Percentiles rank a stretch among this genome's conserved stretches.
Evolutionary conservation across 2,797 vertebrate genomes (phyloP).

Genomic region (Carcharodon carcharias): DNA sequence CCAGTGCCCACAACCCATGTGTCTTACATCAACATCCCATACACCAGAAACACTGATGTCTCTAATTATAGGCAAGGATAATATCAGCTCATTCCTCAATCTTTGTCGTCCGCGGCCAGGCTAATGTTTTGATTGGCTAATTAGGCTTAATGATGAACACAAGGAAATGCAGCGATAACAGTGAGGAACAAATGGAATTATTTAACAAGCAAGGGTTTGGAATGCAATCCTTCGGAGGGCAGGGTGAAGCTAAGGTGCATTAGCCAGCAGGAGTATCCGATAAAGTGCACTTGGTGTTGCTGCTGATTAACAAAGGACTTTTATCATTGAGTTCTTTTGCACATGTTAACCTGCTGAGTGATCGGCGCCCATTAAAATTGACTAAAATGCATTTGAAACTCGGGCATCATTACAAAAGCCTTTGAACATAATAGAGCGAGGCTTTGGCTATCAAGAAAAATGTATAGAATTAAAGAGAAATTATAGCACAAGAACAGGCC

Average conservation of each 20-base stretch:
- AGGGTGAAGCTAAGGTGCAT: neutral
- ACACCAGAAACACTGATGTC: slow-evolving; percentile 34
- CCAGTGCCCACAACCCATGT: slow-evolving; percentile 24
- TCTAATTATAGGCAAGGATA: slow-evolving; percentile 32
- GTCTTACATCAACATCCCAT: slow-evolving; percentile 26
- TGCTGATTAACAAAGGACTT: neutral
- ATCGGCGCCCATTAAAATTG: neutral
- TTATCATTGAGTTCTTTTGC: neutral
- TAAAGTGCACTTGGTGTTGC: neutral
- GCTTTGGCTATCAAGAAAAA: neutral
- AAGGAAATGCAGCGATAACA: slow-evolving; percentile 25
- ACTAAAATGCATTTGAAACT: neutral
- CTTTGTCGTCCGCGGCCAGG: neutral
- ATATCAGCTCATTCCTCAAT: slow-evolving; percentile 9
- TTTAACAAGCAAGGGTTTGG: slow-evolving; percentile 46
- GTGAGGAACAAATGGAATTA: slow-evolving; percentile 41
- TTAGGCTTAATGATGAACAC: slow-evolving; percentile 30
- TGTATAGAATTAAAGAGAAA: neutral
- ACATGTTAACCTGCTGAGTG: neutral
- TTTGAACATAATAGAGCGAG: neutral
- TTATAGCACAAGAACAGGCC: too few relatives aligned
- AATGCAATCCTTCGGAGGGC: slow-evolving; percentile 40
- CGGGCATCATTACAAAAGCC: neutral
- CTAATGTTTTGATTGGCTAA: slow-evolving; percentile 33
- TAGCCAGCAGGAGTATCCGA: neutral